Conservation (phyloP, 2,888 invertebrate species). For the Nephrotoma flavescens region DNA sequence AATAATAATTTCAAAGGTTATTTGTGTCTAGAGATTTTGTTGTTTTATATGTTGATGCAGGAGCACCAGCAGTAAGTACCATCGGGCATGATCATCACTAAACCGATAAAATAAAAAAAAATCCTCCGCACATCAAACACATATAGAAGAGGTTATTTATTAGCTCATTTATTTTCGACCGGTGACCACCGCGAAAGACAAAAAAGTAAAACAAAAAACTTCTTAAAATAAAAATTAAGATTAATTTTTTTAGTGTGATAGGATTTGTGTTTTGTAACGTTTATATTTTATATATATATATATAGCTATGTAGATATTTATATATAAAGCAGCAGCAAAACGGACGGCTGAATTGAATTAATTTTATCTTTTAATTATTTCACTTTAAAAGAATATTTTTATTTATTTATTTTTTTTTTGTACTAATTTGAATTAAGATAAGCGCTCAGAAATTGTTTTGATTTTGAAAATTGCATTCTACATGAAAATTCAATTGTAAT, state of each 20-base stretch:
- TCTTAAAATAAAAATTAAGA: not conserved
- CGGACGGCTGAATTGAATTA: not conserved
- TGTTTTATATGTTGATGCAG: not conserved
- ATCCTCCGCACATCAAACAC: not conserved
- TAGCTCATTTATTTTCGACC: conserved; percentile 1
- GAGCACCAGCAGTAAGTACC: not conserved
- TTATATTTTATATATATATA: not conserved
- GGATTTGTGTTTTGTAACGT: conserved; percentile 4
- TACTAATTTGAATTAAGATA: not conserved
- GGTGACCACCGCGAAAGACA: conserved; percentile 4
- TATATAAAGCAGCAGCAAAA: not conserved
- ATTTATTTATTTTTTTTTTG: not conserved
- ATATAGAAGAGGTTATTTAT: not conserved
- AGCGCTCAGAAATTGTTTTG: not conserved
- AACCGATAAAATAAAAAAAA: not conserved
- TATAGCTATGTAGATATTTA: too few relatives aligned
- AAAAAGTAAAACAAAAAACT: not conserved
- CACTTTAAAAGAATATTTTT: not conserved
- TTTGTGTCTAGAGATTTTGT: not conserved
- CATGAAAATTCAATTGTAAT: not conserved
- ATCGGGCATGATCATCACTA: not conserved
- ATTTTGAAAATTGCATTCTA: not conserved
- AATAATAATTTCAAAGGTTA: not conserved
- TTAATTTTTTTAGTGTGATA: conserved; percentile 2
- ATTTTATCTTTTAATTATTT: not conserved